phyloP scores from a whole-genome alignment of 92 coral and sea anemone species.

The Plumapathes pennacea region DNA sequence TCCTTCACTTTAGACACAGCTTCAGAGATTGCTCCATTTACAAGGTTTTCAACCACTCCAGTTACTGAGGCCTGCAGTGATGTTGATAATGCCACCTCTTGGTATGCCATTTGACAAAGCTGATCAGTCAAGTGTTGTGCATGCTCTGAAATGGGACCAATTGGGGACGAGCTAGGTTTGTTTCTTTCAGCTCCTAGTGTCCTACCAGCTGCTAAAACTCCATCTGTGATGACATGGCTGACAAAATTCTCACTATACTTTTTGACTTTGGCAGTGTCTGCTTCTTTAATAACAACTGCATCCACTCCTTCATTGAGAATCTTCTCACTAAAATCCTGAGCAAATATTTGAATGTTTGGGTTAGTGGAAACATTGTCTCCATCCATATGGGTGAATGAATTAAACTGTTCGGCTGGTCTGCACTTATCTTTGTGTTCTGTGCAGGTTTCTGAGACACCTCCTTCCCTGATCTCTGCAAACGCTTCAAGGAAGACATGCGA shows the following conservation, averaged over 20 bases:
- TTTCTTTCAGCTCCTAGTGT: no score
- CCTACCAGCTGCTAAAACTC: constrained; percentile 45
- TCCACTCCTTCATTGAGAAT: constrained; percentile 53
- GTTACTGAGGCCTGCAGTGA: constrained; percentile 64
- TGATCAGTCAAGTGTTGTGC: neutral
- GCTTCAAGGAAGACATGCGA: no score
- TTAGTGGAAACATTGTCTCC: no score
- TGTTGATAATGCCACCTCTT: constrained; percentile 32
- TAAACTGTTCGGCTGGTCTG: no score
- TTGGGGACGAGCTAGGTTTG: neutral
- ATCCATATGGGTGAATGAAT: no score
- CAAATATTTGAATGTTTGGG: constrained; percentile 63
- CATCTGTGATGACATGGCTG: constrained; percentile 60
- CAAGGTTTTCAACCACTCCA: constrained; percentile 75
- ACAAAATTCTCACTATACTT: constrained; percentile 50
- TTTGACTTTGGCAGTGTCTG: no score
- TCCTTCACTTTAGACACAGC: constrained; percentile 60
- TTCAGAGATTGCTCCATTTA: constrained; percentile 78
- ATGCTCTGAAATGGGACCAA: neutral
- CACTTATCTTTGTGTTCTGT: no score
- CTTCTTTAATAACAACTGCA: constrained; percentile 27
- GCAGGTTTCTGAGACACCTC: no score
- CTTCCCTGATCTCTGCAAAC: no score
- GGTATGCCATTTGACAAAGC: neutral
- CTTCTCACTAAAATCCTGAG: constrained; percentile 51